Percentiles rank a stretch among this genome's conserved stretches.
phyloP scores from a whole-genome alignment of 2,113 vertebrate species.

The Uria lomvia region DNA sequence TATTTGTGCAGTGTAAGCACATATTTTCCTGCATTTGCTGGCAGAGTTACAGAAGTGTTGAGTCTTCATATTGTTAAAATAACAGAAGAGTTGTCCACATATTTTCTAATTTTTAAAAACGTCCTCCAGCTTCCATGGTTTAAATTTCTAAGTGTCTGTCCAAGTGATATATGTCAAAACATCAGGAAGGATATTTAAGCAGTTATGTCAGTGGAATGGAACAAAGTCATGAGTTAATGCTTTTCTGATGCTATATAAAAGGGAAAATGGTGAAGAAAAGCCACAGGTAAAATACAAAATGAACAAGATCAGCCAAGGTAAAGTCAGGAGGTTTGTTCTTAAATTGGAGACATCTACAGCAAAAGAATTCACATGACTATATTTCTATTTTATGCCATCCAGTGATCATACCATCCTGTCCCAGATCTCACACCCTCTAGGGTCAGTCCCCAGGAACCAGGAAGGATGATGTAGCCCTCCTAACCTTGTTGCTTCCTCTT shows the following conservation, averaged over 20 bases:
- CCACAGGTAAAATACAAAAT: slow-evolving; percentile 14
- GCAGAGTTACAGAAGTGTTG: background rate
- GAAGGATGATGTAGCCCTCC: background rate
- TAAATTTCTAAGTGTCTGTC: background rate
- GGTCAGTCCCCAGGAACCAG: slow-evolving; percentile 6
- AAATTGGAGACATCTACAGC: background rate
- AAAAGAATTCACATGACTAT: background rate
- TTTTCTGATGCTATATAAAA: slow-evolving; percentile 61
- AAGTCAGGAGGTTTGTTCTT: background rate
- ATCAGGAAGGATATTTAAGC: slow-evolving; percentile 14
- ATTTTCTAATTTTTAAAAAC: background rate
- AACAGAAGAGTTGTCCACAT: background rate
- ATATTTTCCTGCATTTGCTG: background rate
- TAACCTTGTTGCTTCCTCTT: background rate
- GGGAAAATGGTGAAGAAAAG: slow-evolving; percentile 39
- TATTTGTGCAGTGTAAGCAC: slow-evolving; percentile 2
- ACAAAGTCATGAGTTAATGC: slow-evolving; percentile 30
- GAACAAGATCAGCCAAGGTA: background rate
- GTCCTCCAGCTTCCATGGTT: background rate
- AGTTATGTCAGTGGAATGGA: slow-evolving; percentile 33
- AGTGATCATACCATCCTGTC: background rate
- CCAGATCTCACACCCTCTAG: background rate
- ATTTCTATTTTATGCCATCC: slow-evolving; percentile 10
- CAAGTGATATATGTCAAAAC: background rate
- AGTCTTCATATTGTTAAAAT: slow-evolving; percentile 30